These are phyloP conservation scores for Bergia puertoricense DNA, from an alignment of 92 coral and sea anemone species.

Conservation along the genomic window DNA sequence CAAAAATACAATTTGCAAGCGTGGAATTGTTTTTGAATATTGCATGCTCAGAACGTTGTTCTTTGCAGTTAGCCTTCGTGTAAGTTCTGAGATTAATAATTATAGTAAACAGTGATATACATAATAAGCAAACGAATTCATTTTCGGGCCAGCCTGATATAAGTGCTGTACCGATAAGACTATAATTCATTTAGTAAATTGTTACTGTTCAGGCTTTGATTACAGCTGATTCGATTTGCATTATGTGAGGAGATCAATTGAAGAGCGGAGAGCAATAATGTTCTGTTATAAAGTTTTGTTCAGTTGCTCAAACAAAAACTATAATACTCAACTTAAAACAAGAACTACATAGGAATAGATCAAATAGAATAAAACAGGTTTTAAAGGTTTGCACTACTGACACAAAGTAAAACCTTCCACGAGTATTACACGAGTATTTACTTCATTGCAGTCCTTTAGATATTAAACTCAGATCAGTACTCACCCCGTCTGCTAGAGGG, in stretches of 20 bases:
- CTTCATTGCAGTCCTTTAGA: neutral
- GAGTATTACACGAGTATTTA: neutral
- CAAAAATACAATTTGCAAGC: no score
- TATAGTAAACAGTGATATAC: neutral
- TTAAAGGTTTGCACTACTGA: no score
- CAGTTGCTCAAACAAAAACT: neutral
- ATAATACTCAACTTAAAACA: neutral
- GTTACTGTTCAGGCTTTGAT: neutral
- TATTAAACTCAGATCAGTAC: slow-evolving; percentile 6
- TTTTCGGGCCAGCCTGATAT: neutral
- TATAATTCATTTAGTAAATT: neutral
- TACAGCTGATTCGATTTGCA: neutral
- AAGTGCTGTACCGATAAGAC: neutral
- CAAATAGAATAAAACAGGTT: no score
- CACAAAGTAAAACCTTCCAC: neutral
- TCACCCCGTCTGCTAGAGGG: slow-evolving; percentile 88
- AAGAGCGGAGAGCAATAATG: neutral
- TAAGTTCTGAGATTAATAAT: neutral
- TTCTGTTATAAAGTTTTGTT: neutral
- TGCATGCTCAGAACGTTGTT: neutral
- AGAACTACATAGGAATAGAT: neutral
- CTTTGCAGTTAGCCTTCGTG: neutral
- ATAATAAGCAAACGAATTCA: neutral
- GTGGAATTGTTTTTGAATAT: no score
- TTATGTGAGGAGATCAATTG: no score